phyloP scores from a whole-genome alignment of 2,797 vertebrate species.

The Orientallactaga sibirica region DNA sequence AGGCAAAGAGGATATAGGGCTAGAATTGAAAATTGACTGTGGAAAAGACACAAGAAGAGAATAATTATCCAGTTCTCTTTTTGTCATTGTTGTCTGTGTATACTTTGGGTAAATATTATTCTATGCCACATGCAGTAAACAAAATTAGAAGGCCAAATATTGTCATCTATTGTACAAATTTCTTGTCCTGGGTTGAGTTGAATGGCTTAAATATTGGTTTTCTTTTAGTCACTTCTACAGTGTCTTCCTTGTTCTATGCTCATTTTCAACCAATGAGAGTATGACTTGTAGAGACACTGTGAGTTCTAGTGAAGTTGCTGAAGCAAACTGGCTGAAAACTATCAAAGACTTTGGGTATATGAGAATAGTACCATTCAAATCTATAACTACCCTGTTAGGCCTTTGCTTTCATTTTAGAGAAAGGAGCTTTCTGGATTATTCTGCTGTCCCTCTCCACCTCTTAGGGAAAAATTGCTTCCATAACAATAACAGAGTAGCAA shows the following conservation, averaged over 20 bases:
- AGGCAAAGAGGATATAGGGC: not conserved
- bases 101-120: not conserved
- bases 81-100: not conserved
- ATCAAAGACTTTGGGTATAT: slow-evolving; percentile 15
- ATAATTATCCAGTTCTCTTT: not conserved
- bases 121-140: not conserved
- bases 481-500: slow-evolving; percentile 65
- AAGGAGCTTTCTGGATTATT: slow-evolving; percentile 31
- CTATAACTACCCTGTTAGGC: not conserved
- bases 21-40: slow-evolving; percentile 52
- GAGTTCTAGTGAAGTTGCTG: slow-evolving; percentile 19
- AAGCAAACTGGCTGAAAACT: slow-evolving; percentile 25
- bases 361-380: not conserved
- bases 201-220: slow-evolving; percentile 21
- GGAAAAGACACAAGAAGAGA: slow-evolving; percentile 25
- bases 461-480: slow-evolving; percentile 49
- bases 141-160: slow-evolving; percentile 32
- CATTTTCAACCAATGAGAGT: slow-evolving; percentile 16
- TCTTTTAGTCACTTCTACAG: not conserved
- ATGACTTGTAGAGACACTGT: slow-evolving; percentile 24
- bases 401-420: slow-evolving; percentile 50
- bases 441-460: slow-evolving; percentile 43
- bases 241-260: not conserved
- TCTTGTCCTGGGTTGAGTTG: not conserved
- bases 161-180: slow-evolving; percentile 29